Evolutionary conservation across 2,888 invertebrate genomes (phyloP), one percentile per base, ranked within the genome.

Genomic region (Mythimna ferrago): DNA sequence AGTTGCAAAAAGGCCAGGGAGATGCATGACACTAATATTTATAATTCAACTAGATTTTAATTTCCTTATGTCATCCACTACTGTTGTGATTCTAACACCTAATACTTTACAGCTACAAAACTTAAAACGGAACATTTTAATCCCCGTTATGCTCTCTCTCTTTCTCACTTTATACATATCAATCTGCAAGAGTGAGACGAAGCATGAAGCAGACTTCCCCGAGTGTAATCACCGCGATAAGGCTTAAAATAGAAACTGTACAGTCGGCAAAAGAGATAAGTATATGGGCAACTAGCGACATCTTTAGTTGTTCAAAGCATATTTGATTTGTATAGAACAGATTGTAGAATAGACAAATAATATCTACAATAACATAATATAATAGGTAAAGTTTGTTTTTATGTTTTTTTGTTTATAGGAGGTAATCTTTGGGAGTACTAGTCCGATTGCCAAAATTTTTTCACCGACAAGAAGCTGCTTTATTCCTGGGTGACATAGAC

Each of bases 201-300:
- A 32, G n/a, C n/a, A 48, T 63, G 11, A 21, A 51, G 35, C 51
- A 53, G 51, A 35, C 74, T 74, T 67, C 63, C 71, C 73, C 54
- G 74, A 51, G 51, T 67, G 60, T 66, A 80, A 73, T 73, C 64
- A 80, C 64, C 66, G 41, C 26, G 58, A 80, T 78, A 67, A 60
- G 16, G 60, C 74, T 80, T 67, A 80, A 48, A 74, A 51, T 66
- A 64, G 6, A 26, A 63, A 56, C 32, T 56, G 60, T 79, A 76
- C 64, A 54, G 41, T 61, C 38, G 26, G 64, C 54, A 61, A 72
- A 72, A 54, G 6, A 60, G 16, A 48, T 64, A 21, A 7, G 64
- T 56, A 21, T 16, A 21, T 21, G 32, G 16, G n/a, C 10, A 64
- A 26, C 38, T 71, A 41, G 44, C 53, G 68, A 68, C 58, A 73